Evolutionary conservation across 2,888 invertebrate genomes (phyloP), one percentile per base, ranked within the genome.

Genomic region (Eupithecia vulgata): DNA sequence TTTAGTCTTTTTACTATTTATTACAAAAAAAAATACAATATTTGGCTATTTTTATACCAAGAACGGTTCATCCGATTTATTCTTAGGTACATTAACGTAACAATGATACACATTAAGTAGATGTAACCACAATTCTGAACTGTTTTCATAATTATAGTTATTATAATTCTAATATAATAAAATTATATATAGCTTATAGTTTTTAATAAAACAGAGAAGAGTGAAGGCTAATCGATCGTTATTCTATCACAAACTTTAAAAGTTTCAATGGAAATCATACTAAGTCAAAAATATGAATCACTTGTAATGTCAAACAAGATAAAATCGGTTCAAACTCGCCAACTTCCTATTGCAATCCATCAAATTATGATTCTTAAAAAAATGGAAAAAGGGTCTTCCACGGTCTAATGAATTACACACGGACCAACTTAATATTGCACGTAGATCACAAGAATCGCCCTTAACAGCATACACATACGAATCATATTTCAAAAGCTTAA

Each of bases 271-370:
- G 45, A 45, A 17, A n/a, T 17, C 45, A 45, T n/a, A 3, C 4
- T 4, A 30, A 30, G 30, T 30, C 30, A 30, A 30, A 57, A 57
- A 57, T 45, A 5, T 42, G 15, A 21, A 57, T 57, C 57, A 57
- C 57, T 25, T 25, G 57, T 67, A 69, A 61, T 67, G 57, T n/a
- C 70, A 74, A 75, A 66, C 34, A 67, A 68, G 59, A 75, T 78
- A 75, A 75, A 78, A 80, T 77, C 75, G 62, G 69, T 76, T 75
- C 71, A 76, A 80, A 82, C 79, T 81, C 75, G 79, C 83, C 79
- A 79, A 84, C 88, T 87, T 88, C 87, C 87, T 81, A 81, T 85
- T 83, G 85, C 86, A 83, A 88, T 89, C 83, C 84, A 89, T 89
- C 88, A 88, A 85, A 86, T 57, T 82, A 78, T 77, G 83, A 90